These are phyloP conservation scores for Salvelinus fontinalis DNA, from an alignment of 2,113 vertebrate genomes.

Conservation along the genomic window DNA sequence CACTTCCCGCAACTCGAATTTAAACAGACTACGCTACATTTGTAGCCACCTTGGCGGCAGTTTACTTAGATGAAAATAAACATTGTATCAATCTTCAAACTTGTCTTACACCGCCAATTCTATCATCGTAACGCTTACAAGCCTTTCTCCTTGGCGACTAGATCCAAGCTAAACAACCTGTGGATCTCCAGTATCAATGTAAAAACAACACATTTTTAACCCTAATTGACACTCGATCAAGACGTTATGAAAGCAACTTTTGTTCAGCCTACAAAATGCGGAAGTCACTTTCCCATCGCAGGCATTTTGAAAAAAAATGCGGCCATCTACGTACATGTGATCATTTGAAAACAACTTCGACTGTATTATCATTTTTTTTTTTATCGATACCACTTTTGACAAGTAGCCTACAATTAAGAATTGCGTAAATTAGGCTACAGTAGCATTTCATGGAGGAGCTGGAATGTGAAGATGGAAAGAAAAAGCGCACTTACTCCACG, in stretches of 20 bases:
- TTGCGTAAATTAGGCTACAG: background rate
- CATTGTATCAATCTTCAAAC: slow-evolving; percentile 3
- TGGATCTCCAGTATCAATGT: background rate
- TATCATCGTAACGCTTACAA: background rate
- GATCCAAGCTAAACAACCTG: background rate
- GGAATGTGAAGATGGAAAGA: background rate
- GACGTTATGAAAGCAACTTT: background rate
- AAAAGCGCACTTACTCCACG: slow-evolving; percentile 74
- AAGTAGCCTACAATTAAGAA: background rate
- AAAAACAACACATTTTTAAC: background rate
- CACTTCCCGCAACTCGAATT: background rate
- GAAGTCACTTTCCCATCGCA: slow-evolving; percentile 11
- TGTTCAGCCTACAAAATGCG: slow-evolving; percentile 4
- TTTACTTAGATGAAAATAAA: slow-evolving; percentile 11
- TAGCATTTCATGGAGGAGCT: background rate
- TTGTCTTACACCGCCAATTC: background rate
- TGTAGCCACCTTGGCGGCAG: slow-evolving; percentile 30
- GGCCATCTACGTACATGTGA: background rate
- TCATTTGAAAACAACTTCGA: background rate
- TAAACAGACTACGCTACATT: slow-evolving; percentile 11
- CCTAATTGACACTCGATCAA: background rate
- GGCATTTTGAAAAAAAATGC: slow-evolving; percentile 8
- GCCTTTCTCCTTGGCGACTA: background rate
- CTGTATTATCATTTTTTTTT: slow-evolving; percentile 33
- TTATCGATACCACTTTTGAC: background rate